Evolutionary conservation across 2,113 vertebrate genomes (phyloP).

Genomic region (Euleptes europaea): DNA sequence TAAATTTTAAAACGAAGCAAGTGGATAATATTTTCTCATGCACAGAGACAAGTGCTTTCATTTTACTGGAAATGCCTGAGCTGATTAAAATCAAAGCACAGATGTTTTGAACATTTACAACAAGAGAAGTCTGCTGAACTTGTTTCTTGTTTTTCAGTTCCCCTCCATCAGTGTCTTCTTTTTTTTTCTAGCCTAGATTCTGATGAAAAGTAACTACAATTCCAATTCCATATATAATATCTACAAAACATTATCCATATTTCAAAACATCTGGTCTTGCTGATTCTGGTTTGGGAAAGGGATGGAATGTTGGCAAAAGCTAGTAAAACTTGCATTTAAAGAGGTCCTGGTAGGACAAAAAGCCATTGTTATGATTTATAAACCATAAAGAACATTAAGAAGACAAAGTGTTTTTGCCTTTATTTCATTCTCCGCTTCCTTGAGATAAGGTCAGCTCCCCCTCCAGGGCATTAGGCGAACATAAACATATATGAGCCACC

Average conservation of each 20-base stretch:
- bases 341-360: background rate
- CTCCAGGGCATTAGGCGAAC: background rate
- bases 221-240: background rate
- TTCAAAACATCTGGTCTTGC: background rate
- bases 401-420: constrained; percentile 1
- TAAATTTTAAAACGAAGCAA: background rate
- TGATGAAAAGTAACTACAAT: constrained; percentile 12
- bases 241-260: background rate
- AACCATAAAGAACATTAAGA: background rate
- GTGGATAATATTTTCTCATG: background rate
- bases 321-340: background rate
- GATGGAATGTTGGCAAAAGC: background rate
- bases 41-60: background rate
- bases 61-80: background rate
- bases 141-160: background rate
- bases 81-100: background rate
- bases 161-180: background rate
- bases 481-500: background rate
- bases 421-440: constrained; percentile 6
- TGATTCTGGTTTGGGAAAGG: background rate
- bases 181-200: background rate
- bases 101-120: background rate
- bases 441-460: background rate
- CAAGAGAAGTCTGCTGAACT: background rate
- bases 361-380: constrained; percentile 9